A percentile compares a stretch with the other conserved stretches of the same genome.
These are phyloP conservation scores for Lepus europaeus DNA, from an alignment of 2,113 vertebrate species.

Conservation along the genomic window DNA sequence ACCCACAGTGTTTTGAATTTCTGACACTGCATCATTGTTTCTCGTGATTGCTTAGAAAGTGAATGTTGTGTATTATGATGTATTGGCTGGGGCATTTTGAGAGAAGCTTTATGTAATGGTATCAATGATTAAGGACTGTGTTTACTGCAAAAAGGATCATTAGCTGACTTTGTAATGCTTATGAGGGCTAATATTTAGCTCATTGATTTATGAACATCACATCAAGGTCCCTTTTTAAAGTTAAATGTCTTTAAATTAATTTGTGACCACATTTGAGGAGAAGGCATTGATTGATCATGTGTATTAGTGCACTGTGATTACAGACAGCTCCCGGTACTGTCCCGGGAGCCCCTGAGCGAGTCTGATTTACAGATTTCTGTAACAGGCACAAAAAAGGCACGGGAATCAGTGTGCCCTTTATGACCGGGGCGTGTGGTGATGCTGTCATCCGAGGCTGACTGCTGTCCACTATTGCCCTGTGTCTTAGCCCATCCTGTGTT, in stretches of 20 bases:
- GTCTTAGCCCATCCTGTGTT: neutral
- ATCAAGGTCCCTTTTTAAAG: conserved; percentile 33
- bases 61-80: neutral
- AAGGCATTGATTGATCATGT: neutral
- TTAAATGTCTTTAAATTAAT: conserved; percentile 52
- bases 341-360: neutral
- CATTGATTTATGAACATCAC: conserved; percentile 37
- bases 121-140: neutral
- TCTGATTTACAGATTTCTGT: neutral
- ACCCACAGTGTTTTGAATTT: neutral
- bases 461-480: neutral
- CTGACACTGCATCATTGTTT: neutral
- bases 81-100: neutral
- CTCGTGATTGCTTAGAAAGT: neutral
- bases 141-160: conserved; percentile 22
- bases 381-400: rapidly evolving
- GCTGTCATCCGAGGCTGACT: neutral
- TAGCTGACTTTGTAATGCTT: conserved; percentile 20
- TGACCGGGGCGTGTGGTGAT: neutral
- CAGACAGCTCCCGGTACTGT: neutral
- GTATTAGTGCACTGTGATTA: neutral
- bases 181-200: conserved; percentile 6
- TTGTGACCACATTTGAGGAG: conserved; percentile 18
- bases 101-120: neutral
- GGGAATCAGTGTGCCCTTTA: rapidly evolving